A percentile compares a stretch with the other conserved stretches of the same genome.
Evolutionary conservation across 2,113 vertebrate genomes (phyloP).

Genomic region (Zapus hudsonius): DNA sequence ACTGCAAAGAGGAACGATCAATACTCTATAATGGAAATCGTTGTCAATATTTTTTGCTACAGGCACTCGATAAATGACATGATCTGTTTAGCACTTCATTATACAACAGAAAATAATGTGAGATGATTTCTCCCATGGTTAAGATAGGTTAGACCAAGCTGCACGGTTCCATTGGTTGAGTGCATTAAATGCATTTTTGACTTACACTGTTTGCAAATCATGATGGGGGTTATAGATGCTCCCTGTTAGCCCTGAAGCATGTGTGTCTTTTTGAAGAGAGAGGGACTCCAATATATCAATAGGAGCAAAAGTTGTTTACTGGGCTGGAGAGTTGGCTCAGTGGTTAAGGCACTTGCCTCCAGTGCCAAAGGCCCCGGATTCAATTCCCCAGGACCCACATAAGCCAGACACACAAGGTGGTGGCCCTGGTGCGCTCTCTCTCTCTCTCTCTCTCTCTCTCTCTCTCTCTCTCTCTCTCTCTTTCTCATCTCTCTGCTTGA

Average conservation of each 20-base stretch:
- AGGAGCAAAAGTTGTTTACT: neutral
- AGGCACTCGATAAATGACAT: neutral
- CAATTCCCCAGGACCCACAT: too few relatives aligned
- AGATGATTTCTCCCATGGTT: neutral
- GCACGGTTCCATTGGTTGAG: accelerated
- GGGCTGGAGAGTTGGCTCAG: too few relatives aligned
- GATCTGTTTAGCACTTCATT: neutral
- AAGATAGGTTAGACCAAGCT: neutral
- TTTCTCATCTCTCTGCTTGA: too few relatives aligned
- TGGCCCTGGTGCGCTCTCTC: too few relatives aligned
- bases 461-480: too few relatives aligned
- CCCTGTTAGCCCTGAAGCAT: neutral
- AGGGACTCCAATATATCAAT: neutral
- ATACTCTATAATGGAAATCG: neutral
- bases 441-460: too few relatives aligned
- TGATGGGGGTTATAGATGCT: neutral
- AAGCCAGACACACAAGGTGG: too few relatives aligned
- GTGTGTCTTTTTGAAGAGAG: accelerated
- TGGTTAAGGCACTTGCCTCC: too few relatives aligned
- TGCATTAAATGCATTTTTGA: neutral
- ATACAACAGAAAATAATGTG: neutral
- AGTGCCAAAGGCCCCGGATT: too few relatives aligned
- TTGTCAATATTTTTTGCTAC: neutral
- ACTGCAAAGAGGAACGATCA: neutral
- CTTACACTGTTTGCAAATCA: neutral